Percentiles rank a stretch among this genome's conserved stretches.
Evolutionary conservation across 2,888 invertebrate genomes (phyloP).

Genomic region (Leucophenga maculata): DNA sequence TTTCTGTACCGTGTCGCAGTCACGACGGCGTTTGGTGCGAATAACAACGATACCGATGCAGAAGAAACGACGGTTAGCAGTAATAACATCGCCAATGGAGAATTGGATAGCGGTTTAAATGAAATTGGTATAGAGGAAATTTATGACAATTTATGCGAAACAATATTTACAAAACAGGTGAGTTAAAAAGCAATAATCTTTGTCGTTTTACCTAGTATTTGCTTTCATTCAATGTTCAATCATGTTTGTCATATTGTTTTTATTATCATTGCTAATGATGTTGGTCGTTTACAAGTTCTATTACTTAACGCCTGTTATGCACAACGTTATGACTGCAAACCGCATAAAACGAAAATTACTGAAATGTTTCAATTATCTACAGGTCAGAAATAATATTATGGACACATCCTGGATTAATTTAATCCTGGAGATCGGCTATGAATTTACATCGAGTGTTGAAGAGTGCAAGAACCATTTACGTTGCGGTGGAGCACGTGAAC

Average conservation of each 20-base stretch:
- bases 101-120: conserved; percentile 65
- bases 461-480: conserved; percentile 89
- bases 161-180: conserved; percentile 66
- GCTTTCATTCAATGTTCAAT: conserved; percentile 7
- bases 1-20: conserved; percentile 77
- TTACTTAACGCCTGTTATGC: not conserved
- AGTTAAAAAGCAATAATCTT: not conserved
- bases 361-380: conserved; percentile 29
- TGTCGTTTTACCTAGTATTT: not conserved
- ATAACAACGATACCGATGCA: conserved; percentile 54
- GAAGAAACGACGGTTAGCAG: conserved; percentile 72
- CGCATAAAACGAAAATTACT: not conserved
- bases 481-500: conserved; percentile 86
- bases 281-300: not conserved
- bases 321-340: not conserved
- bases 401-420: conserved; percentile 88
- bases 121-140: conserved; percentile 70
- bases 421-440: conserved; percentile 90
- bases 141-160: conserved; percentile 70
- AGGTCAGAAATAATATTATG: conserved; percentile 75
- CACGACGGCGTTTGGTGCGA: conserved; percentile 38
- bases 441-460: conserved; percentile 88
- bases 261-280: not conserved
- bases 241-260: not conserved
- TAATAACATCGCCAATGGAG: conserved; percentile 77